phyloP scores from a whole-genome alignment of 35 echinoderm and acorn worm species.

The Strongylocentrotus purpuratus region DNA sequence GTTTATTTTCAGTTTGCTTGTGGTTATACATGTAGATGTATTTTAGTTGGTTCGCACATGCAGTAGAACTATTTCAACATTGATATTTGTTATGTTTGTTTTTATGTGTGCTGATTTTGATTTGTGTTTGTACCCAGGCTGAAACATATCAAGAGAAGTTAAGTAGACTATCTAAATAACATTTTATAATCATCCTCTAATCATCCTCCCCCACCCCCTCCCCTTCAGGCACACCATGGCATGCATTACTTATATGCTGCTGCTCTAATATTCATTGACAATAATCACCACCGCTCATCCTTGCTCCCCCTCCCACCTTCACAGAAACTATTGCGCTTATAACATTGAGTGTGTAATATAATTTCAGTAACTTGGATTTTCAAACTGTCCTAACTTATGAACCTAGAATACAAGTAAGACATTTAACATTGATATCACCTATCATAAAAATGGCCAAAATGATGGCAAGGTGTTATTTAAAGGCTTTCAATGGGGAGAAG shows the following conservation, averaged over 20 bases:
- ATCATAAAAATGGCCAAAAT: too few species aligned
- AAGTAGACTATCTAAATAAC: not conserved
- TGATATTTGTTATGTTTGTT: not conserved
- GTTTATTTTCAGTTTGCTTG: too few species aligned
- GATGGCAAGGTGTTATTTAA: too few species aligned
- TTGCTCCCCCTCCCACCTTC: not conserved
- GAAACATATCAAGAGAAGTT: slow-evolving; percentile 39
- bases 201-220: not conserved
- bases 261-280: not conserved
- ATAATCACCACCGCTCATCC: not conserved
- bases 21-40: too few species aligned
- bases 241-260: not conserved
- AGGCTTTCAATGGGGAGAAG: too few species aligned
- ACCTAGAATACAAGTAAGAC: too few species aligned
- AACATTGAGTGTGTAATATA: too few species aligned
- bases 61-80: not conserved
- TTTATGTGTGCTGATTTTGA: not conserved
- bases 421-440: too few species aligned
- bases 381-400: too few species aligned
- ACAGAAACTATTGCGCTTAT: too few species aligned
- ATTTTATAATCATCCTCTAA: not conserved
- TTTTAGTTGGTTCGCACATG: too few species aligned
- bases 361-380: too few species aligned
- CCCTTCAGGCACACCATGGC: not conserved
- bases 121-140: not conserved